Conservation (phyloP, 2,797 vertebrate genomes). For the Gephyroberyx darwinii region DNA sequence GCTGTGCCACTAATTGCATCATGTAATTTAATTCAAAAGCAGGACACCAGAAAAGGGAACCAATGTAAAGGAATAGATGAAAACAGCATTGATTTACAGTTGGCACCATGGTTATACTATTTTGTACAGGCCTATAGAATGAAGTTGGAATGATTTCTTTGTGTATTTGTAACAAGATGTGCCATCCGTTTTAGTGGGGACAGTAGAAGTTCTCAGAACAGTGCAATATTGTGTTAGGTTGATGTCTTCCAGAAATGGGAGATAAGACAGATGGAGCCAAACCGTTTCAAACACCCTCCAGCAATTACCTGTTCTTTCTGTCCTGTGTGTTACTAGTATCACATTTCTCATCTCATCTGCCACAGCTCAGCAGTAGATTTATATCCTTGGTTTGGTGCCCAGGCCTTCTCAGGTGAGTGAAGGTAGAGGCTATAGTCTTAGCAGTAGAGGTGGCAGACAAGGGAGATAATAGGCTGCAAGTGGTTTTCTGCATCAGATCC, state of each 20-base stretch:
- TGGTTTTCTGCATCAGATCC: constrained; percentile 63
- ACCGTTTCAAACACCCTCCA: constrained; percentile 41
- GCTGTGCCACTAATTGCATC: not conserved
- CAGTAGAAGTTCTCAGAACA: constrained; percentile 9
- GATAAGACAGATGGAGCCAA: constrained; percentile 48
- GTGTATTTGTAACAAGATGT: not conserved
- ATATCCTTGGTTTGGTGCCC: constrained; percentile 67
- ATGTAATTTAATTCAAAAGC: not conserved
- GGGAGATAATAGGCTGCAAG: constrained; percentile 68
- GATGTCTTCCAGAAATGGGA: constrained; percentile 33
- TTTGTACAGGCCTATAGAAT: not conserved
- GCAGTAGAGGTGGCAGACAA: constrained; percentile 55
- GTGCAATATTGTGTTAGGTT: constrained; percentile 25
- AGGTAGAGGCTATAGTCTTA: constrained; percentile 56
- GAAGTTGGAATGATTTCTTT: not conserved
- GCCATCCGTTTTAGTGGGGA: not conserved
- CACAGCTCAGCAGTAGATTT: constrained; percentile 66
- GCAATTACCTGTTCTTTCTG: constrained; percentile 49
- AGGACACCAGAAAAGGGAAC: not conserved
- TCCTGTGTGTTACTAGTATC: constrained; percentile 64
- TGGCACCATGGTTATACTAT: too few species aligned
- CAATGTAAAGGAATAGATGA: not conserved
- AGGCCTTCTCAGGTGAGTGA: constrained; percentile 65
- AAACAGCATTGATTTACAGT: not conserved
- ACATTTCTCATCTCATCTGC: constrained; percentile 66